phyloP scores from a whole-genome alignment of 2,888 invertebrate genomes.

The Lathronympha strigana region DNA sequence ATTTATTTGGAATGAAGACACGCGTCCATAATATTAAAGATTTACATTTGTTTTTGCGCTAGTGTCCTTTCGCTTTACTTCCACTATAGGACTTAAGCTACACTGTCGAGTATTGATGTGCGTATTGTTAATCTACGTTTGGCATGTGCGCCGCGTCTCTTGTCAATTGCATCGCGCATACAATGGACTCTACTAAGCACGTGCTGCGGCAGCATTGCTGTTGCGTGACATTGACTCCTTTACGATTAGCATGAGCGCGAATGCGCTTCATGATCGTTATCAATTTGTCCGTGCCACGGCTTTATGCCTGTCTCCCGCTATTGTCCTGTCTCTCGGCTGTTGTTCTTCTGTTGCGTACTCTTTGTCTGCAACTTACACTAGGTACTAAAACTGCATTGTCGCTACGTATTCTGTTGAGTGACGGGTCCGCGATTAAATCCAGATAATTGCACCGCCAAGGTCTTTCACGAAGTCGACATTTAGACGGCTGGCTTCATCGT shows the following conservation, averaged over 20 bases:
- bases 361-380: conserved; percentile 58
- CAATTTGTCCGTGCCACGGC: conserved; percentile 68
- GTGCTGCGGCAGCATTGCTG: conserved; percentile 74
- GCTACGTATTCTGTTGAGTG: conserved; percentile 69
- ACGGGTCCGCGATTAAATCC: conserved; percentile 67
- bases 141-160: conserved; percentile 75
- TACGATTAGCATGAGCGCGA: conserved; percentile 72
- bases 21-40: conserved; percentile 66
- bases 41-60: conserved; percentile 67
- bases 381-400: conserved; percentile 56
- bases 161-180: conserved; percentile 70
- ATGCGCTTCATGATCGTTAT: conserved; percentile 69
- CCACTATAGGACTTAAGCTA: conserved; percentile 65
- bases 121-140: conserved; percentile 75
- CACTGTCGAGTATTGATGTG: conserved; percentile 69
- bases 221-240: conserved; percentile 68
- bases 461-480: conserved; percentile 75
- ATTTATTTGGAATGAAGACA: conserved; percentile 69
- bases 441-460: conserved; percentile 73
- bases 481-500: conserved; percentile 64
- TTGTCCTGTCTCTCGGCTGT: conserved; percentile 74
- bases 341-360: conserved; percentile 59
- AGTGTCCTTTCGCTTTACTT: conserved; percentile 63
- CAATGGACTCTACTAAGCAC: conserved; percentile 77
- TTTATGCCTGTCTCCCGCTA: conserved; percentile 60